Evolutionary conservation across 2,113 vertebrate genomes (phyloP), one percentile per base, ranked within the genome.

Genomic region (Pitta sordida): DNA sequence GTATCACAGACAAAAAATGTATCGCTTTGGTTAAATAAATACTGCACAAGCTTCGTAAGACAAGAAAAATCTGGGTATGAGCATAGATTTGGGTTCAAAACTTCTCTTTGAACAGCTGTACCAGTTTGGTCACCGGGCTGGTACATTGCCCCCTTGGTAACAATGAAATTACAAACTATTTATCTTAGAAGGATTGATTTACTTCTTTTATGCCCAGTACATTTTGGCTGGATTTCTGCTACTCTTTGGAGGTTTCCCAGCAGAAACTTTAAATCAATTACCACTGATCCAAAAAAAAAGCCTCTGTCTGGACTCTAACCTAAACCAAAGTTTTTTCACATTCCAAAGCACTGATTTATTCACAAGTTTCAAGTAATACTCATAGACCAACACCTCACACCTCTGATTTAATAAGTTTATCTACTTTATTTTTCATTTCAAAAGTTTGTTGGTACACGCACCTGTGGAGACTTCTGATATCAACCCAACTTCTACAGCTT

Each of bases 311-410:
- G 93, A 94, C 86, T 95, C 93, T 79, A 95, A 94, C 93, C 91
- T 86, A 94, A 95, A 86, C 41, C 43, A 46, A 91, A 86, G 48
- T n/a, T 85, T 94, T 91, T 86, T 95, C 81, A 91, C 94, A 97
- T 96, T 94, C 93, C 93, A 96, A 86, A 86, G 89, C 56, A 95
- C 91, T 96, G 93, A 97, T 96, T 96, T 95, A 94, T 94, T 96
- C 91, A 88, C 91, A 94, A 93, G 75, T 94, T 95, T 95, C 55
- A 70, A 96, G 85, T 69, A 93, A 86, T 49, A 95, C 73, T 88
- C 88, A 83, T 62, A 91, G 81, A 83, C 60, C 64, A 91, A 80
- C 65, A 88, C 75, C 93, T 96, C 87, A 94, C 92, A 95, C 89
- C 79, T 96, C 85, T 74, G 48, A 82, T 63, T 96, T 87, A 78